These are phyloP conservation scores for Andricus quercusramuli DNA, from an alignment of 2,888 invertebrate species.

Conservation along the genomic window DNA sequence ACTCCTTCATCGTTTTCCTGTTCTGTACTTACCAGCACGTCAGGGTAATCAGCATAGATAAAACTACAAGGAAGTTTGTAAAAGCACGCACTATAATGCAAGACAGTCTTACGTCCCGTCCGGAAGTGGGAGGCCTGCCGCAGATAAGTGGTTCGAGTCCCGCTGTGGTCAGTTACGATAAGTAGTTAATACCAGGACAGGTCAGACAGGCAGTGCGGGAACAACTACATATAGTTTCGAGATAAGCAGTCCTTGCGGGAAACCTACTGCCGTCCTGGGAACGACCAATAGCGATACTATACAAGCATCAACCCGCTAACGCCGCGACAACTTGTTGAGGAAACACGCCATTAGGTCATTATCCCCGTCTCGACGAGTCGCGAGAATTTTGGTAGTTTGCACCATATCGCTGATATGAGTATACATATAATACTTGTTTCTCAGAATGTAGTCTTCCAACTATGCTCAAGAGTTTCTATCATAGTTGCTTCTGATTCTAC, in stretches of 20 bases:
- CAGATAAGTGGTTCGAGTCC: constrained; percentile 43
- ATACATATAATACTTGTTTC: neutral
- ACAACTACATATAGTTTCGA: constrained; percentile 4
- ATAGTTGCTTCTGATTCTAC: neutral
- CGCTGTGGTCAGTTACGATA: constrained; percentile 50
- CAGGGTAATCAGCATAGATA: constrained; percentile 75
- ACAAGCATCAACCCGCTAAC: constrained; percentile 21
- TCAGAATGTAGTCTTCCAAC: neutral
- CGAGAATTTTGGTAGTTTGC: constrained; percentile 3
- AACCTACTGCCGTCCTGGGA: constrained; percentile 43
- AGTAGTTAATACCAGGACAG: constrained; percentile 35
- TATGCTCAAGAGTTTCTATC: neutral
- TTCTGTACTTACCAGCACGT: constrained; percentile 54
- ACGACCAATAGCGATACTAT: constrained; percentile 19
- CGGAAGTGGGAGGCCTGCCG: constrained; percentile 38
- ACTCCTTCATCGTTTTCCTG: neutral
- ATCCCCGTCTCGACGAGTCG: neutral
- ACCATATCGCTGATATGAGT: constrained; percentile 13
- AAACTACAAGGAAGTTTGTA: constrained; percentile 59
- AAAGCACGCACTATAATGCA: constrained; percentile 52
- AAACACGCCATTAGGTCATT: constrained; percentile 44
- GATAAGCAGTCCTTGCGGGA: constrained; percentile 47
- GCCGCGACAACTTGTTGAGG: constrained; percentile 51
- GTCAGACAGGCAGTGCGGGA: constrained; percentile 9
- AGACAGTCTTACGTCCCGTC: constrained; percentile 61